A percentile compares a stretch with the other conserved stretches of the same genome.
Conservation (phyloP, 2,888 invertebrate genomes). For the Abrostola triplasia region DNA sequence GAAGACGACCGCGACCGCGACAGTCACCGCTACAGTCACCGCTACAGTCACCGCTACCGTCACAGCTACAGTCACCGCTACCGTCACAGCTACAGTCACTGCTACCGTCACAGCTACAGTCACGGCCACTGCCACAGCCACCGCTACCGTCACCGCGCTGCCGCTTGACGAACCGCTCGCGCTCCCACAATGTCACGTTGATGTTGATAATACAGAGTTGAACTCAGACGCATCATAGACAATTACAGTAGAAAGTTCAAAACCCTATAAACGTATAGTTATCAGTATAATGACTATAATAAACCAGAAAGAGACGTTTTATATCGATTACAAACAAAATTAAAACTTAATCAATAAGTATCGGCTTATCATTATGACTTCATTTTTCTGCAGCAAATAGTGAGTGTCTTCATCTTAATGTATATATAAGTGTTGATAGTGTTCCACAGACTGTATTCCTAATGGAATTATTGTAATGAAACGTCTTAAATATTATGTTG, state of each 20-base stretch:
- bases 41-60: slow-evolving; percentile 7
- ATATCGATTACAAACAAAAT: too few species aligned
- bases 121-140: background rate
- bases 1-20: slow-evolving; percentile 38
- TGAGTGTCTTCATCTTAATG: slow-evolving; percentile 14
- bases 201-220: background rate
- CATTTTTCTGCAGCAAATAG: slow-evolving; percentile 12
- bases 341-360: too few species aligned
- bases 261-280: slow-evolving; percentile 13
- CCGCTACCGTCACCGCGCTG: background rate
- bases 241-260: background rate
- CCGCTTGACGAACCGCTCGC: slow-evolving; percentile 3
- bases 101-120: background rate
- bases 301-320: too few species aligned
- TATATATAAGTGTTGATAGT: slow-evolving; percentile 20
- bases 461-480: background rate
- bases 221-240: slow-evolving; percentile 17
- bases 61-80: background rate
- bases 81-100: background rate
- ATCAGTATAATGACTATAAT: too few species aligned
- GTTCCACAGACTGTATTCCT: slow-evolving; percentile 15
- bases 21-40: slow-evolving; percentile 8
- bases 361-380: slow-evolving; percentile 4
- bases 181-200: background rate
- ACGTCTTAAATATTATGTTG: slow-evolving; percentile 5